Conservation (phyloP, 2,888 invertebrate genomes). For the Lepidocyrtinus sp. region DNA sequence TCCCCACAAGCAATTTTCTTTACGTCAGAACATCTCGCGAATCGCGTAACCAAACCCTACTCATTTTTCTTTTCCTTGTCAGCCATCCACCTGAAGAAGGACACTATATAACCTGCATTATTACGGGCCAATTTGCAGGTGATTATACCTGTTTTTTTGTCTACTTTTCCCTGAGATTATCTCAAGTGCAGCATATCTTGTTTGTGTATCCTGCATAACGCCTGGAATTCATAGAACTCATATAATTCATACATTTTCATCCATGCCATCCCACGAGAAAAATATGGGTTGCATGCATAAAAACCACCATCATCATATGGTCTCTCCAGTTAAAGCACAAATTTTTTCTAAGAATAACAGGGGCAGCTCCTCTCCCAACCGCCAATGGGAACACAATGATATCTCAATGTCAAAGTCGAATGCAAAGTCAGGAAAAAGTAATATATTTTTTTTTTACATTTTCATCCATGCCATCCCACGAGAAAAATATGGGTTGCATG, state of each 20-base stretch:
- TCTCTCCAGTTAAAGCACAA: neutral
- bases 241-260: too few relatives aligned
- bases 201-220: too few relatives aligned
- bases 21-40: too few relatives aligned
- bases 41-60: neutral
- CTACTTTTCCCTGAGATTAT: neutral
- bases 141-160: neutral
- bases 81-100: neutral
- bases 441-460: neutral
- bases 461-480: too few relatives aligned
- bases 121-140: neutral
- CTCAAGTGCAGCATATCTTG: too few relatives aligned
- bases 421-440: too few relatives aligned
- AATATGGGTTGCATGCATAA: too few relatives aligned
- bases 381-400: neutral
- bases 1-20: neutral
- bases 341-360: too few relatives aligned
- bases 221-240: too few relatives aligned
- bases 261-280: too few relatives aligned
- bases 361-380: neutral
- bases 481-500: too few relatives aligned
- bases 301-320: neutral
- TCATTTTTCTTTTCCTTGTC: too few relatives aligned
- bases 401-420: neutral
- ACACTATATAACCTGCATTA: neutral